Evolutionary conservation across 2,888 invertebrate genomes (phyloP).

Genomic region (Cinara cedri): DNA sequence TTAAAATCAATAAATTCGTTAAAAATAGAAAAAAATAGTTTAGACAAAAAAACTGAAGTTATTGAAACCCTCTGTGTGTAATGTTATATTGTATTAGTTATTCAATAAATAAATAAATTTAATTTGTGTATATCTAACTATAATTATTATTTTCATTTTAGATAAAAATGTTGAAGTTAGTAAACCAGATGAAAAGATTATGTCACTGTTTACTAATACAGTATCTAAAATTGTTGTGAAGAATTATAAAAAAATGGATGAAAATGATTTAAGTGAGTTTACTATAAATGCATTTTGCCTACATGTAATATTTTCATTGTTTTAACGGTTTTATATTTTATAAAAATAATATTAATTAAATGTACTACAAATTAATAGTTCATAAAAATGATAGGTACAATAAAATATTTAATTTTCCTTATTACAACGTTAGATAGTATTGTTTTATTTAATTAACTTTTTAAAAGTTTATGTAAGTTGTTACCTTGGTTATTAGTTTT

Average conservation of each 20-base stretch:
- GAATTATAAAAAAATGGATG: conserved; percentile 42
- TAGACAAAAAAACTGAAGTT: conserved; percentile 17
- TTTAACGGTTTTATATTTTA: no score
- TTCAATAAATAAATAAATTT: no score
- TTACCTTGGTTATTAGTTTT: no score
- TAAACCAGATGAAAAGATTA: conserved; percentile 33
- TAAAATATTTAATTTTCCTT: no score
- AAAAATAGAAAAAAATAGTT: conserved; percentile 30
- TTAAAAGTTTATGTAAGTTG: no score
- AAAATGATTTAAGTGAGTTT: conserved; percentile 29
- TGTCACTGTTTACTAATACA: conserved; percentile 20
- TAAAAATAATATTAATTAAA: no score
- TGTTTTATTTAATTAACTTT: no score
- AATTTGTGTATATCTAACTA: background rate
- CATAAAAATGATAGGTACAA: no score
- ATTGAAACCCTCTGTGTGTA: conserved; percentile 37
- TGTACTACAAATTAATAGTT: no score
- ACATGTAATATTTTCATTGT: no score
- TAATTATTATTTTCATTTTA: conserved; percentile 15
- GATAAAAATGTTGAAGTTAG: conserved; percentile 25
- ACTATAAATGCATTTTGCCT: no score
- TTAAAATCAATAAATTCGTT: conserved; percentile 17
- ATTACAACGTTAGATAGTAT: no score
- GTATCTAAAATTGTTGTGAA: conserved; percentile 28
- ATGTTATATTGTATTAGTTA: background rate